Percentiles rank a stretch among this genome's conserved stretches.
phyloP scores from a whole-genome alignment of 2,888 invertebrate species.

The Cephus rjabovi region DNA sequence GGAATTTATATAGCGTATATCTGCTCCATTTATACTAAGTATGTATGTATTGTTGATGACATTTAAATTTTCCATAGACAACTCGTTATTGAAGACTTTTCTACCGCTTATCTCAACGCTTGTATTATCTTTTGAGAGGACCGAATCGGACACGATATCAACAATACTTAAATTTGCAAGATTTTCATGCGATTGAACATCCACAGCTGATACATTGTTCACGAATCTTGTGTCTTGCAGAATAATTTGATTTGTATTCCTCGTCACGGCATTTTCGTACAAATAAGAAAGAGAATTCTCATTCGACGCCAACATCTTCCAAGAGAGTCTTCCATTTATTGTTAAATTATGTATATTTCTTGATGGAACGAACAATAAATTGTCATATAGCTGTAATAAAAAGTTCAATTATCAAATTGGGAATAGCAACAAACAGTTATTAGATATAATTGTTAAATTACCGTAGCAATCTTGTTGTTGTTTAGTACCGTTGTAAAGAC shows the following conservation, averaged over 20 bases:
- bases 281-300: conserved; percentile 37
- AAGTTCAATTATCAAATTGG: not conserved
- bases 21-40: conserved; percentile 35
- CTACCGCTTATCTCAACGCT: conserved; percentile 33
- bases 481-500: conserved; percentile 41
- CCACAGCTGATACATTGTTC: conserved; percentile 18
- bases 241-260: conserved; percentile 41
- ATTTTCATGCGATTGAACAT: not conserved
- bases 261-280: conserved; percentile 46
- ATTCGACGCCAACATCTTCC: conserved; percentile 33
- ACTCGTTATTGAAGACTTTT: conserved; percentile 40
- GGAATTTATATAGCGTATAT: conserved; percentile 41
- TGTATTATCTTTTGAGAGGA: conserved; percentile 21
- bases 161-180: conserved; percentile 1
- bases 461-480: conserved; percentile 35
- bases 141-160: conserved; percentile 39
- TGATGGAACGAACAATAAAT: conserved; percentile 28
- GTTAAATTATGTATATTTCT: conserved; percentile 30
- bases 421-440: not conserved
- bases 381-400: conserved; percentile 40
- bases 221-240: conserved; percentile 28
- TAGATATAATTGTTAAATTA: conserved; percentile 21
- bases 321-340: conserved; percentile 44
- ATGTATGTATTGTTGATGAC: conserved; percentile 39
- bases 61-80: conserved; percentile 32